These are phyloP conservation scores for Stenodera caucasica DNA, from an alignment of 2,888 invertebrate species.

Conservation along the genomic window DNA sequence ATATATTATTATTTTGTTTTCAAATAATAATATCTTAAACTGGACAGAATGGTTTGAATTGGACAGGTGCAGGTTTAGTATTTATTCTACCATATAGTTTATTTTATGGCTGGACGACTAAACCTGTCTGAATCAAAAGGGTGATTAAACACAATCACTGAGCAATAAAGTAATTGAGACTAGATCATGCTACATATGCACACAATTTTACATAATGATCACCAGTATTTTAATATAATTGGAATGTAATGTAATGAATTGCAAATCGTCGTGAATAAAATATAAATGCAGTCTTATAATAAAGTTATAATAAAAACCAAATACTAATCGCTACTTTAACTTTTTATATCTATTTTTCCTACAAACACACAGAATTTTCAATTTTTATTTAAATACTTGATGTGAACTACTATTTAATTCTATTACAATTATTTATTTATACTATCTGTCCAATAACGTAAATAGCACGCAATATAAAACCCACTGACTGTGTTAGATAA, in stretches of 20 bases:
- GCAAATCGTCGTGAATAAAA: constrained; percentile 13
- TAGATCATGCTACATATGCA: constrained; percentile 45
- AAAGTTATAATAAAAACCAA: constrained; percentile 29
- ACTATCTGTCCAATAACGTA: constrained; percentile 34
- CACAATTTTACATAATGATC: constrained; percentile 30
- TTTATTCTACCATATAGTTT: constrained; percentile 37
- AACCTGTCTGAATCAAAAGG: constrained; percentile 37
- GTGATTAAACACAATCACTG: constrained; percentile 43
- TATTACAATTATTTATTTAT: constrained; percentile 40
- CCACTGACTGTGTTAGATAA: constrained; percentile 25
- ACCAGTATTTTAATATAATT: constrained; percentile 20
- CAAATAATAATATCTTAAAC: constrained; percentile 34
- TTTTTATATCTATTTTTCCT: constrained; percentile 40
- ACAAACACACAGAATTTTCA: constrained; percentile 44
- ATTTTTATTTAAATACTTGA: constrained; percentile 45
- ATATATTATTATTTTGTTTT: background rate
- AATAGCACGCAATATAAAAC: constrained; percentile 32
- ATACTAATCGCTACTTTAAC: constrained; percentile 21
- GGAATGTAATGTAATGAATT: constrained; percentile 29
- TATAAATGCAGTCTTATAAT: constrained; percentile 33
- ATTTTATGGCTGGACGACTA: constrained; percentile 43
- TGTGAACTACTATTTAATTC: constrained; percentile 38
- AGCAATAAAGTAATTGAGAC: constrained; percentile 48
- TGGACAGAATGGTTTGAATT: constrained; percentile 49
- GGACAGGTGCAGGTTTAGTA: constrained; percentile 48